These are phyloP conservation scores for Ptyas mucosa DNA, from an alignment of 2,113 vertebrate genomes.

Conservation along the genomic window DNA sequence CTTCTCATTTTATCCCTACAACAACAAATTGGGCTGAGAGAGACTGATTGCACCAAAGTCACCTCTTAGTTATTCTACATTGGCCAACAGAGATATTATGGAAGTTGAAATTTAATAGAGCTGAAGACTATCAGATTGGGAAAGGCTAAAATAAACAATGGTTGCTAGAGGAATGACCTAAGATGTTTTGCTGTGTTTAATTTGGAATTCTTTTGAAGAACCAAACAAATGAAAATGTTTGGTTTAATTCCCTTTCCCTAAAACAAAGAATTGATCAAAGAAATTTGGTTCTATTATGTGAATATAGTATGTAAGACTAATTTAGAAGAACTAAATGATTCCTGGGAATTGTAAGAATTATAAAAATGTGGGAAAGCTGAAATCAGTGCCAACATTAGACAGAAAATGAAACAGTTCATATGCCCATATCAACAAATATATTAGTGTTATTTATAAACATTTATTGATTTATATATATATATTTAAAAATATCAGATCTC, in stretches of 20 bases:
- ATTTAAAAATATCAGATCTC: not conserved
- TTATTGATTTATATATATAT: not conserved
- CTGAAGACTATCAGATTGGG: not conserved
- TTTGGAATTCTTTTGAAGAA: not conserved
- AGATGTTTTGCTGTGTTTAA: not conserved
- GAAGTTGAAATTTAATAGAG: not conserved
- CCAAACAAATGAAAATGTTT: not conserved
- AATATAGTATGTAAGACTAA: not conserved
- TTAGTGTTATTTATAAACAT: conserved; percentile 42
- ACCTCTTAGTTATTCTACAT: not conserved
- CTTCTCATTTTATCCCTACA: not conserved
- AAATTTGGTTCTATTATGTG: not conserved
- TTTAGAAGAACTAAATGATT: conserved; percentile 26
- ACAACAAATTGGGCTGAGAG: not conserved
- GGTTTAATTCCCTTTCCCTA: not conserved
- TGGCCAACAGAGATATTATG: not conserved
- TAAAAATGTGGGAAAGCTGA: conserved; percentile 1
- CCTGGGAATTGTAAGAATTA: conserved; percentile 32
- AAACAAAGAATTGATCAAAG: not conserved
- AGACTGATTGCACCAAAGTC: not conserved
- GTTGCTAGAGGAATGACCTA: not conserved
- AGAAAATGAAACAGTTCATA: conserved; percentile 34
- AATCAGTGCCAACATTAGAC: conserved; percentile 25
- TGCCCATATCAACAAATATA: conserved; percentile 13
- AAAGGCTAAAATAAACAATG: not conserved